Evolutionary conservation across 2,888 invertebrate genomes (phyloP).

Genomic region (Alloscopus bannaensis): DNA sequence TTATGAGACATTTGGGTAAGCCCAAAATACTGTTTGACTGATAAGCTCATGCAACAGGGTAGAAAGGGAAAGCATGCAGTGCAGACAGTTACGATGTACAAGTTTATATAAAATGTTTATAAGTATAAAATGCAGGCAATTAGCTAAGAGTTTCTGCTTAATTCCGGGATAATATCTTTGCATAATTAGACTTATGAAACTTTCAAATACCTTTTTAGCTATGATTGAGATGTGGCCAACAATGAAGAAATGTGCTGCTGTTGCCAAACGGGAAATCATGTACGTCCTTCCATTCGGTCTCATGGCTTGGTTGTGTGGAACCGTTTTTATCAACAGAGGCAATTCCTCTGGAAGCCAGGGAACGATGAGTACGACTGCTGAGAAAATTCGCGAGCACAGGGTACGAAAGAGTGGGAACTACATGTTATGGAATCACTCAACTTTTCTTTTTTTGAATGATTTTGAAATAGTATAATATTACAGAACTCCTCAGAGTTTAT

Average conservation of each 20-base stretch:
- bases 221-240: slow-evolving; percentile 94
- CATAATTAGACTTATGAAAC: background rate
- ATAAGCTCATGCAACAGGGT: too few species aligned
- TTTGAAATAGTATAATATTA: slow-evolving; percentile 79
- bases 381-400: slow-evolving; percentile 78
- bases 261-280: slow-evolving; percentile 82
- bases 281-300: slow-evolving; percentile 83
- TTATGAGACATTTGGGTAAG: too few species aligned
- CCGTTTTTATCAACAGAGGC: slow-evolving; percentile 75
- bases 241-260: slow-evolving; percentile 84
- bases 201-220: slow-evolving; percentile 77
- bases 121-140: too few species aligned
- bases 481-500: slow-evolving; percentile 79
- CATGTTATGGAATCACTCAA: background rate
- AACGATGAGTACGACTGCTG: slow-evolving; percentile 78
- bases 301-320: slow-evolving; percentile 81
- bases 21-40: too few species aligned
- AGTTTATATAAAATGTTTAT: too few species aligned
- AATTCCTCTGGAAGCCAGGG: slow-evolving; percentile 72
- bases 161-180: too few species aligned
- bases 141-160: too few species aligned
- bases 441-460: background rate
- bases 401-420: slow-evolving; percentile 73
- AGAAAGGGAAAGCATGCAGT: too few species aligned
- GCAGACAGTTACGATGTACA: too few species aligned